Conservation (phyloP, 92 coral and sea anemone species). For the Parazoanthus darwini region DNA sequence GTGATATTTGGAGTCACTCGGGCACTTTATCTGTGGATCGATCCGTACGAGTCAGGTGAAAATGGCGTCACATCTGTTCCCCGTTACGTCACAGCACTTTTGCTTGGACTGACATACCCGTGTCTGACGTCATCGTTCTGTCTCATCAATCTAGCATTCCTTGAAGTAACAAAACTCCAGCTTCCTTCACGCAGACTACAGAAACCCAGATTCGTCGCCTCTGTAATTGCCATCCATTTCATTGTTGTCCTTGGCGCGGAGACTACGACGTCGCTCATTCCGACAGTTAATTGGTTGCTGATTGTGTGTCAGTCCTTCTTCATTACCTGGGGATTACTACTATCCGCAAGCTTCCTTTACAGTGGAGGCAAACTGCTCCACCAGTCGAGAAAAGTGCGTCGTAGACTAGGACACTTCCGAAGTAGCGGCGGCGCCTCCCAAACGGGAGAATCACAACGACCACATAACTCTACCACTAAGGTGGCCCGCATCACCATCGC, state of each 20-base stretch:
- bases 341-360: slow-evolving; percentile 81
- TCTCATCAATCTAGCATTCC: slow-evolving; percentile 78
- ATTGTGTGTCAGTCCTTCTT: slow-evolving; percentile 87
- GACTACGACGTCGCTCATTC: slow-evolving; percentile 44
- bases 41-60: slow-evolving; percentile 82
- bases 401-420: slow-evolving; percentile 35
- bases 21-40: slow-evolving; percentile 69
- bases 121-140: slow-evolving; percentile 88
- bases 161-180: slow-evolving; percentile 77
- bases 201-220: slow-evolving; percentile 60
- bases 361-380: slow-evolving; percentile 74
- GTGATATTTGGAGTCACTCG: slow-evolving; percentile 67
- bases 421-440: not conserved
- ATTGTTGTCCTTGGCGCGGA: slow-evolving; percentile 73
- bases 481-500: slow-evolving; percentile 73
- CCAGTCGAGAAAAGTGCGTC: slow-evolving; percentile 31
- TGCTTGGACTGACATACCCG: slow-evolving; percentile 85
- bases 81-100: slow-evolving; percentile 43
- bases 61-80: slow-evolving; percentile 61
- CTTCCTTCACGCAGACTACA: slow-evolving; percentile 63
- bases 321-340: slow-evolving; percentile 73
- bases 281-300: slow-evolving; percentile 61
- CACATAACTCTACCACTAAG: slow-evolving; percentile 50
- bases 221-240: slow-evolving; percentile 68
- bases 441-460: not conserved